These are phyloP conservation scores for Abrostola triplasia DNA, from an alignment of 2,888 invertebrate genomes.

Conservation along the genomic window DNA sequence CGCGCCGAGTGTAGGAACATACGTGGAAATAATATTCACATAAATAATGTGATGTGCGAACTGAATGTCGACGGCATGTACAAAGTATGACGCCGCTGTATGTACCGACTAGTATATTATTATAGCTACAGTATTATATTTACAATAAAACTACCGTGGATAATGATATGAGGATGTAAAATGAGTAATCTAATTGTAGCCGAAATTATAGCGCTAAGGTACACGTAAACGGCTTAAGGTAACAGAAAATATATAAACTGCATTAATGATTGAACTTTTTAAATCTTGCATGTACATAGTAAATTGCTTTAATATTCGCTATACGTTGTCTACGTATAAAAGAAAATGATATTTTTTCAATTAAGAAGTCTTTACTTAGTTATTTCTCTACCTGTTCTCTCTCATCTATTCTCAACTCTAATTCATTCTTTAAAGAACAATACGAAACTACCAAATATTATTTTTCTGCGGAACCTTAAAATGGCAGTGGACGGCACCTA, in stretches of 20 bases:
- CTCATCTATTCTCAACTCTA: slow-evolving; percentile 3
- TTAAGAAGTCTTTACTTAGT: slow-evolving; percentile 26
- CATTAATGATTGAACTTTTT: slow-evolving; percentile 26
- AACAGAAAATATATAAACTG: slow-evolving; percentile 24
- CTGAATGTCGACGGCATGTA: slow-evolving; percentile 42
- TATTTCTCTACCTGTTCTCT: slow-evolving; percentile 20
- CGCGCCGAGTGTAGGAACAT: slow-evolving; percentile 57
- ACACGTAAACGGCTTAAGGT: slow-evolving; percentile 32
- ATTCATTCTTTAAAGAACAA: slow-evolving; percentile 38
- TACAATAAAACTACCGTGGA: slow-evolving; percentile 68
- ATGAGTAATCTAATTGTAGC: slow-evolving; percentile 52
- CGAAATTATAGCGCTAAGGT: slow-evolving; percentile 41
- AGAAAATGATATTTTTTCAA: slow-evolving; percentile 28
- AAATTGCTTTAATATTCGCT: slow-evolving; percentile 23
- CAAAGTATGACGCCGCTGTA: slow-evolving; percentile 53
- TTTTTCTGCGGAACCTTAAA: slow-evolving; percentile 39
- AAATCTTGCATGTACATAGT: slow-evolving; percentile 30
- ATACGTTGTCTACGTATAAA: slow-evolving; percentile 31
- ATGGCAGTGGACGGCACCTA: slow-evolving; percentile 61
- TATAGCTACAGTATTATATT: slow-evolving; percentile 67
- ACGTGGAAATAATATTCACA: slow-evolving; percentile 44
- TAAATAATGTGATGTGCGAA: slow-evolving; percentile 34
- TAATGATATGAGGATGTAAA: slow-evolving; percentile 69
- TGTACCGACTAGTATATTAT: slow-evolving; percentile 65
- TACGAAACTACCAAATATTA: slow-evolving; percentile 43